Conservation (phyloP, 2,797 vertebrate genomes). For the Phrynocephalus vlangalii region DNA sequence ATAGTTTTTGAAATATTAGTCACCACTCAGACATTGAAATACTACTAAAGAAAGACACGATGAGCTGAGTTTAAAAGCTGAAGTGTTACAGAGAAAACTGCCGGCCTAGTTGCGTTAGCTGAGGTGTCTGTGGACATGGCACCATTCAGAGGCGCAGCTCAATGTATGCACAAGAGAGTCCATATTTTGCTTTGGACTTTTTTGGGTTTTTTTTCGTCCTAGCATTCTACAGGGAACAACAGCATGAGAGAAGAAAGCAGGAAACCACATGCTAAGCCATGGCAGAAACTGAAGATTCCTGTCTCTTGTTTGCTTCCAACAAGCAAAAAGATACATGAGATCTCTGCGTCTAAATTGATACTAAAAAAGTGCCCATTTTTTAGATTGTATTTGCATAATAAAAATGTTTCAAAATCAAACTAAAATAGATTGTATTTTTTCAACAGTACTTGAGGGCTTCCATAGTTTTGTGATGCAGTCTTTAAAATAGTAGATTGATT, state of each 20-base stretch:
- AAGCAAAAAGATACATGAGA: conserved; percentile 38
- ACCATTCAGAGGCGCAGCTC: conserved; percentile 25
- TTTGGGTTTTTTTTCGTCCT: conserved; percentile 42
- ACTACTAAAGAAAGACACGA: conserved; percentile 66
- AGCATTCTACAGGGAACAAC: conserved; percentile 39
- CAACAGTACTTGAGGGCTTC: neutral
- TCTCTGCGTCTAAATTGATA: conserved; percentile 46
- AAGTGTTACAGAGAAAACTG: conserved; percentile 52
- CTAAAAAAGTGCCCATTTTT: conserved; percentile 37
- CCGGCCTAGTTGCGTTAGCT: conserved; percentile 52
- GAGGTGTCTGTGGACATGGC: conserved; percentile 45
- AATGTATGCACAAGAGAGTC: conserved; percentile 11
- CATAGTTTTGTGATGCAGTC: neutral
- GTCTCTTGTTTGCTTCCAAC: conserved; percentile 57
- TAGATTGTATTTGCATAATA: conserved; percentile 58
- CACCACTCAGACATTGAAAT: conserved; percentile 69
- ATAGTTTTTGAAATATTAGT: conserved; percentile 68
- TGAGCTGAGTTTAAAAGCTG: conserved; percentile 65
- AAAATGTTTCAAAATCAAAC: conserved; percentile 36
- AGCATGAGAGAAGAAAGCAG: conserved; percentile 38
- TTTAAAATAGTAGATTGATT: neutral
- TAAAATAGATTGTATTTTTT: conserved; percentile 29
- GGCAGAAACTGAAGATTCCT: conserved; percentile 44
- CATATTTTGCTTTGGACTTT: neutral
- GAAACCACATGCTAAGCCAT: conserved; percentile 21